phyloP scores from a whole-genome alignment of 2,888 invertebrate species.

The Dynastes tityus region DNA sequence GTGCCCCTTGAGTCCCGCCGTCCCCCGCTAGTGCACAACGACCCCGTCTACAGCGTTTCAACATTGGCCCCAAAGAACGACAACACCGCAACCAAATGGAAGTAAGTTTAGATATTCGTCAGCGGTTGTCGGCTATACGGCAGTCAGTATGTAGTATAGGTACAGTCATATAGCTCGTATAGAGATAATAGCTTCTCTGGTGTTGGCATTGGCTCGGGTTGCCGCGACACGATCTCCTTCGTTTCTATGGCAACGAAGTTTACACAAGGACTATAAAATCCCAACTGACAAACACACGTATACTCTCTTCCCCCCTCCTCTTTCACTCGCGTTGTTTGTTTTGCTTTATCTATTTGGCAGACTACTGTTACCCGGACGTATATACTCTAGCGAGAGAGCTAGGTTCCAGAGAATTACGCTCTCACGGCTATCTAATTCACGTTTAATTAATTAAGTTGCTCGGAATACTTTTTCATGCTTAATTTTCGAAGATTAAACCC shows the following conservation, averaged over 20 bases:
- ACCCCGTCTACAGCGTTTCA: constrained; percentile 44
- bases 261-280: constrained; percentile 32
- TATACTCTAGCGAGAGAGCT: constrained; percentile 21
- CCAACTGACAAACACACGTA: constrained; percentile 28
- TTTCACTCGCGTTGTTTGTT: constrained; percentile 7
- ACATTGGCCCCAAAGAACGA: constrained; percentile 37
- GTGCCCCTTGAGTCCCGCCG: constrained; percentile 43
- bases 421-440: background rate
- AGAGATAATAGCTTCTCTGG: constrained; percentile 29
- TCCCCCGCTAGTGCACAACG: constrained; percentile 36
- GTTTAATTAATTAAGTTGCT: constrained; percentile 28
- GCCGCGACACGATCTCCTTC: constrained; percentile 44
- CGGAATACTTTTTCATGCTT: constrained; percentile 38
- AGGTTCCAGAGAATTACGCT: constrained; percentile 8
- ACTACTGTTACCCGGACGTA: background rate
- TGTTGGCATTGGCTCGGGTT: constrained; percentile 25
- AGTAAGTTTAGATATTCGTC: constrained; percentile 50
- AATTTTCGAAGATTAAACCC: constrained; percentile 10
- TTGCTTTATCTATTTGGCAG: constrained; percentile 34
- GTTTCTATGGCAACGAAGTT: constrained; percentile 49
- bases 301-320: background rate
- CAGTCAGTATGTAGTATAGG: constrained; percentile 27
- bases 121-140: constrained; percentile 23
- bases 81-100: constrained; percentile 52
- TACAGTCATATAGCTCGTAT: constrained; percentile 41